Percentiles rank a stretch among this genome's conserved stretches.
Conservation (phyloP, 2,113 vertebrate genomes). For the Phalacrocorax carbo region DNA sequence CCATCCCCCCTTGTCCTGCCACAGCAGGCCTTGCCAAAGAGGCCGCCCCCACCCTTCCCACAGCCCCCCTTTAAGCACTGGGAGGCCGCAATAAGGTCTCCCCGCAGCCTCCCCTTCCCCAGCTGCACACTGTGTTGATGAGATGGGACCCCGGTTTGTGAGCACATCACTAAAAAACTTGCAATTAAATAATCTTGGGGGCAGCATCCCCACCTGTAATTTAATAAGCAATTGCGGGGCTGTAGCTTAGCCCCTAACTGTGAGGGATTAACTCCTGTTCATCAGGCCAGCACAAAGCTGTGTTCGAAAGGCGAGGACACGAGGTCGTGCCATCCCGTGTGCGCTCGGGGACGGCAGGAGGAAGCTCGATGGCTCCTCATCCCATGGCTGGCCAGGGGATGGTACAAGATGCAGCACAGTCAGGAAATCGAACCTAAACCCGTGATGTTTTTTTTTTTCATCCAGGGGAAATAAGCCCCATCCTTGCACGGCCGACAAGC, state of each 20-base stretch:
- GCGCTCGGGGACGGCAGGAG: not conserved
- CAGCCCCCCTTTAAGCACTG: too few relatives aligned
- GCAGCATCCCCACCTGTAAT: not conserved
- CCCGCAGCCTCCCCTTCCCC: too few relatives aligned
- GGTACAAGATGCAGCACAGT: not conserved
- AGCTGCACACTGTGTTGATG: not conserved
- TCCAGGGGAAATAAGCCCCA: not conserved
- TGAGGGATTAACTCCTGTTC: not conserved
- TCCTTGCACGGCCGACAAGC: not conserved
- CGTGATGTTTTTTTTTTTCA: fast-evolving
- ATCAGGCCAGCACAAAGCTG: not conserved
- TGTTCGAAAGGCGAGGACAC: not conserved
- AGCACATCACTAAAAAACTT: not conserved
- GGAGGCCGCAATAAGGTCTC: too few relatives aligned
- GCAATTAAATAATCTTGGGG: not conserved
- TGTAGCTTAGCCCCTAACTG: too few relatives aligned
- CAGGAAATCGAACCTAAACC: not conserved
- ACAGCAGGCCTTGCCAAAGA: too few relatives aligned
- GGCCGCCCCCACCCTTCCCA: too few relatives aligned
- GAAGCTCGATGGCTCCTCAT: not conserved
- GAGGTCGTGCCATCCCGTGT: not conserved
- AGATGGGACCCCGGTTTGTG: not conserved
- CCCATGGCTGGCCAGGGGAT: not conserved
- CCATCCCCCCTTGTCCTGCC: too few relatives aligned
- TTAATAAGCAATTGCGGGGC: not conserved